These are phyloP conservation scores for Reinhardtius hippoglossoides DNA, from an alignment of 2,113 vertebrate genomes.

Conservation along the genomic window DNA sequence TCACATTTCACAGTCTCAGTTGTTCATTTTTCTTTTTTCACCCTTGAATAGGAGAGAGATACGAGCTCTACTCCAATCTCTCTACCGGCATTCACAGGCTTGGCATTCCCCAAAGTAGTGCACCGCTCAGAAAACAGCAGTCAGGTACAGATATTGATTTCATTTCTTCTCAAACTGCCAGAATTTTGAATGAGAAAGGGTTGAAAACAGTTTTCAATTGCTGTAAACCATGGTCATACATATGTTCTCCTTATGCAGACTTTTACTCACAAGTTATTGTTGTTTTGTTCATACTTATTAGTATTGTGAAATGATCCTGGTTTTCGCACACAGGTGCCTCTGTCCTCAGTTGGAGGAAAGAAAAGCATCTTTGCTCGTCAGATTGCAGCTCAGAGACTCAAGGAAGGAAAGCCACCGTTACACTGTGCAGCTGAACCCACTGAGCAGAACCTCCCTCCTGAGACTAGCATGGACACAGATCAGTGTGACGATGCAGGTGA, in stretches of 20 bases:
- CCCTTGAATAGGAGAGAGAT: constrained; percentile 85
- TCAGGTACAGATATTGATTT: constrained; percentile 79
- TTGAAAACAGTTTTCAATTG: background rate
- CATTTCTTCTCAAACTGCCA: background rate
- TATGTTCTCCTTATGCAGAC: too few species aligned
- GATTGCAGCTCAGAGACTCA: constrained; percentile 87
- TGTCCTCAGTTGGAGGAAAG: constrained; percentile 72
- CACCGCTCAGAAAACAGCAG: constrained; percentile 86
- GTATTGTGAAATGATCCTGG: too few species aligned
- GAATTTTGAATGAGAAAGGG: background rate
- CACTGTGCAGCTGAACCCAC: constrained; percentile 25
- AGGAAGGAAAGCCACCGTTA: constrained; percentile 65
- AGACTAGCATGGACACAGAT: constrained; percentile 61
- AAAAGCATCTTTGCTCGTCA: constrained; percentile 96
- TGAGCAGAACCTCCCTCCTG: constrained; percentile 16
- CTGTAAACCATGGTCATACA: background rate
- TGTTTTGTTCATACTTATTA: too few species aligned
- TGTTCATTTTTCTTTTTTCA: background rate
- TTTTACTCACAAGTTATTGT: background rate
- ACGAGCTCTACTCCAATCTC: constrained; percentile 86
- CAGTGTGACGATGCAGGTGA: constrained; percentile 18
- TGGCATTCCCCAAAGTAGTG: constrained; percentile 90
- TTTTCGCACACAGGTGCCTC: constrained; percentile 38
- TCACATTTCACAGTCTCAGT: background rate
- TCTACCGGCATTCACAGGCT: constrained; percentile 84